phyloP scores from a whole-genome alignment of 2,888 invertebrate species.

The Leucophenga maculata region DNA sequence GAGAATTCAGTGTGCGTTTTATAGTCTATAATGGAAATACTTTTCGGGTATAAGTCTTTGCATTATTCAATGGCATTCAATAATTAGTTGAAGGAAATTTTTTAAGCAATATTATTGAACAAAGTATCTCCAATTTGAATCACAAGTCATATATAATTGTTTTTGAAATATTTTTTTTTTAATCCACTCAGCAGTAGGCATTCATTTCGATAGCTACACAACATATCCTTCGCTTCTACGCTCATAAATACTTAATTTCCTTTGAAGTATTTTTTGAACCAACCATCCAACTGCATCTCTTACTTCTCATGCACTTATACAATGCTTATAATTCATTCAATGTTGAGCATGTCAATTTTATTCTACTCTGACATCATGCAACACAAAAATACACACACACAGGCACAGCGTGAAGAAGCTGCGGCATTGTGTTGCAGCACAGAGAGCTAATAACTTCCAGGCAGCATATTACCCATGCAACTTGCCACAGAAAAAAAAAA shows the following conservation, averaged over 20 bases:
- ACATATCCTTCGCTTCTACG: neutral
- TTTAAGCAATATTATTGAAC: no score
- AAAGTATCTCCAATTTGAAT: no score
- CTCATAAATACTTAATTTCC: neutral
- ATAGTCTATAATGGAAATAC: no score
- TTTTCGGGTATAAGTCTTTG: no score
- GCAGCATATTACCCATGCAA: constrained; percentile 11
- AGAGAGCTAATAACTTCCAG: constrained; percentile 10
- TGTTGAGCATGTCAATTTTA: constrained; percentile 63
- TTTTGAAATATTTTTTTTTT: no score
- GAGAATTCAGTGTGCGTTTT: no score
- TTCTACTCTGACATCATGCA: constrained; percentile 34
- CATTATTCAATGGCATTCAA: no score
- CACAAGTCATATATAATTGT: no score
- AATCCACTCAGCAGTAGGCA: no score
- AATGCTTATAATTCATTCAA: constrained; percentile 43
- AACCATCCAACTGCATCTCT: neutral
- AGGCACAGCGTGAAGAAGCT: neutral
- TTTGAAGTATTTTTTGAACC: neutral
- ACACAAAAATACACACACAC: neutral
- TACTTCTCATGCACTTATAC: neutral
- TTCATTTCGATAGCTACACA: no score
- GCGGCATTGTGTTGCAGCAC: neutral
- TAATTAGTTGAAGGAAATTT: no score
- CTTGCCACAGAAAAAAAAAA: neutral